Percentiles rank a stretch among this genome's conserved stretches.
Evolutionary conservation across 2,797 vertebrate genomes (phyloP).

Genomic region (Crocidura indochinensis): DNA sequence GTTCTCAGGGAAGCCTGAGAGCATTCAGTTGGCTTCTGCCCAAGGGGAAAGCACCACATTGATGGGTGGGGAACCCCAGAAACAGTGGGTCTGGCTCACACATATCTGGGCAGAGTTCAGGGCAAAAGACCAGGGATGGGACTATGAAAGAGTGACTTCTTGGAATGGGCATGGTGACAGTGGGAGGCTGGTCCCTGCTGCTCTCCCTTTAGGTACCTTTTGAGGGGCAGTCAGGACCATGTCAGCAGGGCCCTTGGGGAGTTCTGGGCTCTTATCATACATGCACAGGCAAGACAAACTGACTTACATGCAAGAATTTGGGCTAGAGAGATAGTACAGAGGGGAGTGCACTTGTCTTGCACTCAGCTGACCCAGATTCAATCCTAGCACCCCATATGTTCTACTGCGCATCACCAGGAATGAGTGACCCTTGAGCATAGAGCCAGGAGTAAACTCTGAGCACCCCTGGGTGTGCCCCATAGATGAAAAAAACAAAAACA

Average conservation of each 20-base stretch:
- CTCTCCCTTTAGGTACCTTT: background rate
- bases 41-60: conserved; percentile 23
- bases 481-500: no score
- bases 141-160: no score
- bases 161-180: rapidly evolving
- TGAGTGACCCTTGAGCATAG: no score
- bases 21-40: conserved; percentile 61
- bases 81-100: background rate
- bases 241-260: background rate
- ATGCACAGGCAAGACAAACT: background rate
- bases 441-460: no score
- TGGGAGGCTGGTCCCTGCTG: background rate
- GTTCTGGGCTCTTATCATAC: background rate
- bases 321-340: no score
- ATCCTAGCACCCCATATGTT: no score
- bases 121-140: background rate
- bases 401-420: no score
- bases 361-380: no score
- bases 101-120: background rate
- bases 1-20: conserved; percentile 29
- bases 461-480: no score
- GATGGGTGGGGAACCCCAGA: background rate
- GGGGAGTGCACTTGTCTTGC: no score
- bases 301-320: background rate
- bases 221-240: background rate